phyloP scores from a whole-genome alignment of 2,797 vertebrate genomes.

The Tauraco hartlaubi region DNA sequence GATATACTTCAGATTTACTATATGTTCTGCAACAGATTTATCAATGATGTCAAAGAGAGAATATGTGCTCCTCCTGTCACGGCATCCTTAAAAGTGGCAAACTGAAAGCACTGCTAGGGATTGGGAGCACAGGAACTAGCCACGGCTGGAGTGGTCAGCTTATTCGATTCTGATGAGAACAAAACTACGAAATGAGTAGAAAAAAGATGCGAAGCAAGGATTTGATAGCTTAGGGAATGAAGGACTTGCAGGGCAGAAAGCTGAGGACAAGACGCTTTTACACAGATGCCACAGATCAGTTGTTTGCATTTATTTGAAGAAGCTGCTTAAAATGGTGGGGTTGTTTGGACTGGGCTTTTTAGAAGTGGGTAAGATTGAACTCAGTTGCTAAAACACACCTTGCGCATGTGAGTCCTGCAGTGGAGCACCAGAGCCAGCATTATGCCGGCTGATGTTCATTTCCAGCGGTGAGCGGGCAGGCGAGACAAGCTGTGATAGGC shows the following conservation, averaged over 20 bases:
- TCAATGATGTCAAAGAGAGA: neutral
- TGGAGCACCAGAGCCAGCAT: neutral
- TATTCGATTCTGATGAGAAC: neutral
- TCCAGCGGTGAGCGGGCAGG: neutral
- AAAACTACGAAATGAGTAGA: neutral
- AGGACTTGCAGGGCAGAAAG: neutral
- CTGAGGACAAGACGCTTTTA: neutral
- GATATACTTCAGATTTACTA: neutral
- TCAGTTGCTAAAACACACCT: neutral
- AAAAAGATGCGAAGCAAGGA: neutral
- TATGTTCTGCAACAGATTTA: neutral
- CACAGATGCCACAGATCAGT: neutral
- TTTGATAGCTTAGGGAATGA: neutral
- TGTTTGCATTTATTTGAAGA: neutral
- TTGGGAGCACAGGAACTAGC: neutral
- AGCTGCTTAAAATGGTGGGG: neutral
- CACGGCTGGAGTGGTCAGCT: rapidly evolving
- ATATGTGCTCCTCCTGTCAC: neutral
- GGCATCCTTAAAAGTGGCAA: neutral
- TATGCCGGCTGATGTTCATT: neutral
- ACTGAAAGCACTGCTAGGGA: neutral
- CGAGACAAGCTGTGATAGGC: neutral
- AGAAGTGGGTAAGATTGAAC: neutral
- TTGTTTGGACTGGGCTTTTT: neutral
- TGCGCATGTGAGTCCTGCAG: rapidly evolving